phyloP scores from a whole-genome alignment of 2,113 vertebrate species.

The Datnioides undecimradiatus region DNA sequence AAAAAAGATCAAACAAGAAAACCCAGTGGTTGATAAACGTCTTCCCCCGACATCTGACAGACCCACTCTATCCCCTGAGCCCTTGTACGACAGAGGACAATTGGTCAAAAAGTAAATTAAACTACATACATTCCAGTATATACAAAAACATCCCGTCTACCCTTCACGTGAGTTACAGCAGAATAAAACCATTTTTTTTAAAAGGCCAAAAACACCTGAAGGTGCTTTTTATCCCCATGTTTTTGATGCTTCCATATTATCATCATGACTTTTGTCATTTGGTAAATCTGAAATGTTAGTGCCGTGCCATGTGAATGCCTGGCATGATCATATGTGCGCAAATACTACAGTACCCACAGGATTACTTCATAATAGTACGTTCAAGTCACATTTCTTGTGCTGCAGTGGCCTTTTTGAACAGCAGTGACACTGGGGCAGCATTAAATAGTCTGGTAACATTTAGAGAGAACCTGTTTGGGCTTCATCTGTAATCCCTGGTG shows the following conservation, averaged over 20 bases:
- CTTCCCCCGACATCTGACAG: constrained; percentile 60
- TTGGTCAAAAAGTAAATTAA: constrained; percentile 73
- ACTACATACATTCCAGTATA: constrained; percentile 83
- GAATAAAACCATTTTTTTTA: constrained; percentile 52
- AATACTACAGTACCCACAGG: constrained; percentile 31
- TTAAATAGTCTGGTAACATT: not conserved
- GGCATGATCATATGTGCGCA: constrained; percentile 38
- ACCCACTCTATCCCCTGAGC: constrained; percentile 65
- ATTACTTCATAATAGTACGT: constrained; percentile 5
- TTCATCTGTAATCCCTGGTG: not conserved
- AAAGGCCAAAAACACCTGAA: constrained; percentile 56
- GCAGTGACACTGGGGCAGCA: not conserved
- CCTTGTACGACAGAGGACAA: constrained; percentile 76
- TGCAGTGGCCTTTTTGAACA: constrained; percentile 20
- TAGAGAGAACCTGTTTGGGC: not conserved
- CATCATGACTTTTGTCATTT: constrained; percentile 15
- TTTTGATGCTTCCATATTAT: constrained; percentile 26
- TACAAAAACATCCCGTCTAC: constrained; percentile 77
- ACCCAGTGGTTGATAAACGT: constrained; percentile 67
- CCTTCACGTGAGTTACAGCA: constrained; percentile 67
- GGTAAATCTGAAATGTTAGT: constrained; percentile 30
- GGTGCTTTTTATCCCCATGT: constrained; percentile 33
- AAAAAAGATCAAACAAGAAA: constrained; percentile 41
- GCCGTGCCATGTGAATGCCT: constrained; percentile 13
- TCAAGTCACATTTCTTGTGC: constrained; percentile 22